Evolutionary conservation across 2,797 vertebrate genomes (phyloP), one percentile per base, ranked within the genome.

Genomic region (Centropyge bicolor): DNA sequence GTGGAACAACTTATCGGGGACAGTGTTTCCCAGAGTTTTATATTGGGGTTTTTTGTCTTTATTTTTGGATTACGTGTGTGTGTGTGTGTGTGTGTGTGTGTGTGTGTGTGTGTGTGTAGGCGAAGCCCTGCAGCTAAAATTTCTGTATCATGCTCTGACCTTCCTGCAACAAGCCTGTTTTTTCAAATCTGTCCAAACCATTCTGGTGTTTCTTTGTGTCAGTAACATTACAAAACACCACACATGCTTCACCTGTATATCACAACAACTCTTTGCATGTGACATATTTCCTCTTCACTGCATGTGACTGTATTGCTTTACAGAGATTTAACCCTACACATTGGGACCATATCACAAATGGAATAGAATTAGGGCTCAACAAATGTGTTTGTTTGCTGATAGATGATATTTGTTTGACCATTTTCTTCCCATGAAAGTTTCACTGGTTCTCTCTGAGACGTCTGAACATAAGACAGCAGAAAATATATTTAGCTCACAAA

Each of bases 1-100:
- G 97, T 98, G 97, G 97, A 97, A 94, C 87, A 95, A 96, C 97
- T 98, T 98, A 96, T 99, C 97, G 97, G 97, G 98, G 90, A 97
- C 98, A 98, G 97, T 96, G 97, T 98, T 97, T 98, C 97, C 97
- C 97, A 98, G 97, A 97, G 96, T 98, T 97, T 96, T 96, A 91
- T 96, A 95, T 74, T 75, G 65, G 17, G 10, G 20, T 20, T 69
- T 62, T 70, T 62, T 63, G 13, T 60, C 13, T 67, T 84, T 52
- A n/a, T 48, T 64, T 88, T 72, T 73, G 66, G 20, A 40, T 57
- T 74, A 0, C 51, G 12, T 41, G 19, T n/a, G 40, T 74, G 41
- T 22, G 61, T 48, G 19, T 35, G 27, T 74, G 62, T 36, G 22
- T n/a, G 46, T 76, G 54, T 35, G 66, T 54, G 20, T 43, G n/a